Conservation (phyloP, 2,113 vertebrate species). For the Pachyramphus minor region DNA sequence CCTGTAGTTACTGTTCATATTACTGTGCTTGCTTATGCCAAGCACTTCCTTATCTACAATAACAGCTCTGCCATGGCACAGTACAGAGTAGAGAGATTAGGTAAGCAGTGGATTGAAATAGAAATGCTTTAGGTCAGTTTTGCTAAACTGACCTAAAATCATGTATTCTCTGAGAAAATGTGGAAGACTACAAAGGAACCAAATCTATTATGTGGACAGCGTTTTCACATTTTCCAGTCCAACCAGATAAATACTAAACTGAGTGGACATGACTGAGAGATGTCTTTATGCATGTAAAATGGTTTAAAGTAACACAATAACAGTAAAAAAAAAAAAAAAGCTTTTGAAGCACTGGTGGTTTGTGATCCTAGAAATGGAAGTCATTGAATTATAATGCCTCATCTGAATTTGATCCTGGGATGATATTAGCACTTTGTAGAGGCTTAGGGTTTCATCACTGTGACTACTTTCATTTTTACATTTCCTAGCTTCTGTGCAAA, state of each 20-base stretch:
- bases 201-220: not conserved
- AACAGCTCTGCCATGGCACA: not conserved
- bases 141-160: not conserved
- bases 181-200: not conserved
- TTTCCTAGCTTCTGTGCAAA: not conserved
- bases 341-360: not conserved
- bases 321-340: not conserved
- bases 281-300: not conserved
- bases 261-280: not conserved
- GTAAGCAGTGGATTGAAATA: not conserved
- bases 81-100: not conserved
- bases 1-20: not conserved
- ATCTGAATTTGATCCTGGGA: not conserved
- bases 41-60: not conserved
- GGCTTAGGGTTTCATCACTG: not conserved
- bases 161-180: not conserved
- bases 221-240: not conserved
- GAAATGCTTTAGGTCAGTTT: not conserved
- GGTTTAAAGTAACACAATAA: not conserved
- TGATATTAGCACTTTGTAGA: not conserved
- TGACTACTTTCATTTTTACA: not conserved
- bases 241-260: not conserved
- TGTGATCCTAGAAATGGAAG: not conserved
- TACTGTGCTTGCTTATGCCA: not conserved
- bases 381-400: not conserved